Conservation (phyloP, 2,797 vertebrate genomes). For the Trachops cirrhosus region DNA sequence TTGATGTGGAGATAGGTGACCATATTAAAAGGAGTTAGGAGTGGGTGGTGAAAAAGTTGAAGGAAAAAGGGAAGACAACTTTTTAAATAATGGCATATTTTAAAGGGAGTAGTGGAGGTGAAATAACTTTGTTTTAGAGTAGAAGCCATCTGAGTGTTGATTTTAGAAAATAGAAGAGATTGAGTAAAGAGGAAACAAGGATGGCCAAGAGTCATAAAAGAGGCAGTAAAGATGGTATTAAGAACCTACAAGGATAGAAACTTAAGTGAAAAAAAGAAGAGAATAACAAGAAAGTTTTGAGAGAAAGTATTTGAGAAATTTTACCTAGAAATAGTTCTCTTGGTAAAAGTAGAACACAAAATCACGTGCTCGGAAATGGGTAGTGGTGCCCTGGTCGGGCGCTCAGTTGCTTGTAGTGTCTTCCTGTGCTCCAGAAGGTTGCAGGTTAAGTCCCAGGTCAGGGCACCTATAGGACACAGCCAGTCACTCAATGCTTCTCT, state of each 20-base stretch:
- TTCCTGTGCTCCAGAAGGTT: background rate
- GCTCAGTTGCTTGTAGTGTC: background rate
- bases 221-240: background rate
- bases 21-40: background rate
- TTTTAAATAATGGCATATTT: background rate
- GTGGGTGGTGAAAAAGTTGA: background rate
- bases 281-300: background rate
- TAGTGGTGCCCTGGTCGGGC: background rate
- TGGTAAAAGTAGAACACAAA: background rate
- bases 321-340: background rate
- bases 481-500: background rate
- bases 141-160: background rate
- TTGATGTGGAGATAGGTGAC: background rate
- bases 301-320: constrained; percentile 34
- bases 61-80: background rate
- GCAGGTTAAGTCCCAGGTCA: background rate
- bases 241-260: background rate
- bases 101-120: constrained; percentile 3
- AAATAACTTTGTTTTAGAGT: constrained; percentile 2
- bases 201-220: background rate
- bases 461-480: background rate
- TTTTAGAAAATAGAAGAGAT: background rate
- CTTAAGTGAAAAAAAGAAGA: background rate
- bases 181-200: background rate
- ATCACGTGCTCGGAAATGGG: background rate